These are phyloP conservation scores for Pogonomyrmex californicus DNA, from an alignment of 1,140 invertebrate species.

Conservation along the genomic window DNA sequence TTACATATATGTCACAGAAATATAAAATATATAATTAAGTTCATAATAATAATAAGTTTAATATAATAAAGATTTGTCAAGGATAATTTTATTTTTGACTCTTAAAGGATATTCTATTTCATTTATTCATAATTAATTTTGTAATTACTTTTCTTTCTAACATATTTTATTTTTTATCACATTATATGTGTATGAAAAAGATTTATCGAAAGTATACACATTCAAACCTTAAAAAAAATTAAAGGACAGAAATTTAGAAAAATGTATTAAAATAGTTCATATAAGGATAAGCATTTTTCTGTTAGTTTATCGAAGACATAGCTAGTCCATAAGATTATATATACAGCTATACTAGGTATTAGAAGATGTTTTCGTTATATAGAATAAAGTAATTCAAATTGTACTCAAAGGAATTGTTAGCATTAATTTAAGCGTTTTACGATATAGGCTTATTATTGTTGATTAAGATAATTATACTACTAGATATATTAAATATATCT, in stretches of 20 bases:
- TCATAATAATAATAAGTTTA: not conserved
- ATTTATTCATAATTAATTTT: not conserved
- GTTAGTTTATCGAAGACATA: not conserved
- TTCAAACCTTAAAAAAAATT: not conserved
- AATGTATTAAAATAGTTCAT: not conserved
- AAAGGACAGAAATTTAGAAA: not conserved
- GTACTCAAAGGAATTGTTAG: not conserved
- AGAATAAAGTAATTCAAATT: not conserved
- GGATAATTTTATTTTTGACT: not conserved
- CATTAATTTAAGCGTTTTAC: conserved; percentile 12
- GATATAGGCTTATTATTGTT: conserved; percentile 41
- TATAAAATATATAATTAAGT: not conserved
- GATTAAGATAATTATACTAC: conserved; percentile 14
- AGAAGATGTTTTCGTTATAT: conserved; percentile 26
- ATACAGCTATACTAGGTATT: not conserved
- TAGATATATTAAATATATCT: conserved; percentile 11
- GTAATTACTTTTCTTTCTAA: not conserved
- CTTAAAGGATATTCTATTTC: not conserved
- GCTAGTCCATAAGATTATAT: not conserved
- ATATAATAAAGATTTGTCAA: not conserved
- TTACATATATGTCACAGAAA: not conserved
- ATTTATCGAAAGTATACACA: not conserved
- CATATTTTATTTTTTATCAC: conserved; percentile 4
- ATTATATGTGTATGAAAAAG: not conserved
- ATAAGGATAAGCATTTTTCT: not conserved